Base-by-base conservation (phyloP, 2,888 invertebrate species). In the Lasioglossum vierecki region DNA sequence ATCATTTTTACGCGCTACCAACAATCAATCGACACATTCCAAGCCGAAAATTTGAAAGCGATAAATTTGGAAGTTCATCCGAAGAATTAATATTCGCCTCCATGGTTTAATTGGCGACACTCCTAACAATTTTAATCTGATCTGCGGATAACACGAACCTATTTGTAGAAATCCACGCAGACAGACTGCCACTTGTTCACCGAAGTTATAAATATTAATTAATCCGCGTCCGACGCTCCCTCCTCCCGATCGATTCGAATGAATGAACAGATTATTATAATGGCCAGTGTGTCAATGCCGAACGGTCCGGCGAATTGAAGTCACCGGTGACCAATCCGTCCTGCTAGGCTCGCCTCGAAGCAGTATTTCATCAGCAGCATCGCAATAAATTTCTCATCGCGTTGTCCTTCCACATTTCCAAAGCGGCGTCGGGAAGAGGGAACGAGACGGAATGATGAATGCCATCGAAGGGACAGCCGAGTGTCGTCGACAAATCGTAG, bases 371-470 rank as follows among this genome's bases (percentile, higher is more conserved):
- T 63, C 44, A 60, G 30, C 76, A 22, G 63, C 30, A 18, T 30
- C 44, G 30, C 63, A 60, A 76, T 76, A 76, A 76, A 76, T 63
- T 76, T 44, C 76, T 76, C 60, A 63, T 76, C 76, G 63, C 76
- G 63, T 63, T 60, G 63, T 76, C 60, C 76, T 44, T 76, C 63
- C 76, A 63, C 63, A 22, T 49, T 49, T 30, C 35, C n/a, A 30
- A 30, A 63, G 49, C 68, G 44, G 53, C n/a, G 39, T 2, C 49
- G 41, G 46, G 60, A 70, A 41, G 26, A 41, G 44, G 66, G 66
- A 77, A 18, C 39, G 41, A 53, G 26, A 68, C 68, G 44, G 46
- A 39, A 76, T 46, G 77, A 77, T 53, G 49, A 46, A 77, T 70
- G 77, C 77, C 77, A 41, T 63, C 68, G 77, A 41, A 77, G 26